phyloP scores from a whole-genome alignment of 2,113 vertebrate genomes.

The Oreotrochilus melanogaster region DNA sequence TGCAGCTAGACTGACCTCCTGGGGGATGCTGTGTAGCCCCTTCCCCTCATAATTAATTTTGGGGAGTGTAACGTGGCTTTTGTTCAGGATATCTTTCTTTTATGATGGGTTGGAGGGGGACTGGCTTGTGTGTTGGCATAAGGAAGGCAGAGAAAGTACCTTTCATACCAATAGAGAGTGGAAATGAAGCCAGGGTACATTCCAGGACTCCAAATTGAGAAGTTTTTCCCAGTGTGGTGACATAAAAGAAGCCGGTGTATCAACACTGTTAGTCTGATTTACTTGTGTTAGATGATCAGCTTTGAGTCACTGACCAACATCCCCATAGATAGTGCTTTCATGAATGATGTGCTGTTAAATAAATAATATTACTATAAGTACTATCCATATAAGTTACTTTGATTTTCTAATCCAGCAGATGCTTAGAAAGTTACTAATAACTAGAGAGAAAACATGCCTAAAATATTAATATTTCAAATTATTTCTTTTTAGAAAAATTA shows the following conservation, averaged over 20 bases:
- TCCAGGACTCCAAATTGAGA: neutral
- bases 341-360: neutral
- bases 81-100: neutral
- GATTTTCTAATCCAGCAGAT: neutral
- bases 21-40: neutral
- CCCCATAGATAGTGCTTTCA: neutral
- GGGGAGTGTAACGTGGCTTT: neutral
- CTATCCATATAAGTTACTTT: neutral
- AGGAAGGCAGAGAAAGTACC: neutral
- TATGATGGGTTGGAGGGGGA: neutral
- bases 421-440: neutral
- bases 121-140: neutral
- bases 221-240: neutral
- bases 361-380: neutral
- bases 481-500: neutral
- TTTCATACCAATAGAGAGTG: neutral
- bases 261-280: fast-evolving
- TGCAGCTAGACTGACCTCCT: neutral
- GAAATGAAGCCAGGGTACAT: neutral
- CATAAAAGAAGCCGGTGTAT: neutral
- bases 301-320: neutral
- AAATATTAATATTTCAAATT: neutral
- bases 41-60: neutral
- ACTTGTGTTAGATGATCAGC: neutral
- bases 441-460: neutral